Conservation (phyloP, 2,888 invertebrate species). For the Torymus auratus region DNA sequence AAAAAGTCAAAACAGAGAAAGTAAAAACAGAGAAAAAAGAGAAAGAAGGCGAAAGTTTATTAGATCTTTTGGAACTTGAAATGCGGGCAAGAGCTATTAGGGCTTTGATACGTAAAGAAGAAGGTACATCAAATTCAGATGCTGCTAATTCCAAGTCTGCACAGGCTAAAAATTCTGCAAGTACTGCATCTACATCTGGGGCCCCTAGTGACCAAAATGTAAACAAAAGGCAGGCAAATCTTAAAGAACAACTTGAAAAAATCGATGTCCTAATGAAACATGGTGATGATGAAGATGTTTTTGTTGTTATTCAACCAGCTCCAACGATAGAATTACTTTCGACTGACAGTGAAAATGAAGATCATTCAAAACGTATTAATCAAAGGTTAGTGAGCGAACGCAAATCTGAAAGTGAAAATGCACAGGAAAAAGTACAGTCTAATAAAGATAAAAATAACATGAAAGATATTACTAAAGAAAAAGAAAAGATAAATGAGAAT, state of each 20-base stretch:
- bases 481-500: background rate
- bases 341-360: slow-evolving; percentile 70
- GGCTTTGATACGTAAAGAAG: slow-evolving; percentile 77
- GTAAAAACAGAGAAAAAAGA: slow-evolving; percentile 63
- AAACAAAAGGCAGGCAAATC: slow-evolving; percentile 63
- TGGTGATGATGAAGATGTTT: slow-evolving; percentile 74
- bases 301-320: slow-evolving; percentile 72
- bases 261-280: slow-evolving; percentile 64
- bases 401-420: slow-evolving; percentile 38
- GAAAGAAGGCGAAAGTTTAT: slow-evolving; percentile 76
- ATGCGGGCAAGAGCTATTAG: slow-evolving; percentile 81
- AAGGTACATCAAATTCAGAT: slow-evolving; percentile 59
- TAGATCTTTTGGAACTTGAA: slow-evolving; percentile 80
- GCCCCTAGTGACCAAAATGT: slow-evolving; percentile 34
- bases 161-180: slow-evolving; percentile 49
- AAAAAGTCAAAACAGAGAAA: slow-evolving; percentile 64
- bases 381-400: slow-evolving; percentile 45
- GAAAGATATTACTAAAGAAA: slow-evolving; percentile 24
- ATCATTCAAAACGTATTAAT: slow-evolving; percentile 52
- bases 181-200: slow-evolving; percentile 58
- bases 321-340: slow-evolving; percentile 73
- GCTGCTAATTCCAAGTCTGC: slow-evolving; percentile 30
- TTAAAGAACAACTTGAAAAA: slow-evolving; percentile 66
- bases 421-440: slow-evolving; percentile 17
- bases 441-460: slow-evolving; percentile 25